A percentile compares a stretch with the other conserved stretches of the same genome.
Evolutionary conservation across 2,113 vertebrate genomes (phyloP).

Genomic region (Corythoichthys intestinalis): DNA sequence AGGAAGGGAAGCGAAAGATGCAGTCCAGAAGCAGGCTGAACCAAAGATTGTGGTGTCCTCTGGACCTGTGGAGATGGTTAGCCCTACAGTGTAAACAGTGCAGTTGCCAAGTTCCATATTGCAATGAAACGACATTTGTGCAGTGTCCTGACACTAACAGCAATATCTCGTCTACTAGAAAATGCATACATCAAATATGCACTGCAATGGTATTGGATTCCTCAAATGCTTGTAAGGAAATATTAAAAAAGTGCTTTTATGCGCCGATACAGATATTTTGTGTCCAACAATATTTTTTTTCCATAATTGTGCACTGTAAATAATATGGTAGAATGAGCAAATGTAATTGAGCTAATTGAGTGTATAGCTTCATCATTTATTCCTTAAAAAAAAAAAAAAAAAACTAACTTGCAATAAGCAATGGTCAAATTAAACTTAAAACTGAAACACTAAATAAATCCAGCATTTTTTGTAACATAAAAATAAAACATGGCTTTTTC

Average conservation of each 20-base stretch:
- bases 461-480: neutral
- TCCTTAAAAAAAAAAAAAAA: neutral
- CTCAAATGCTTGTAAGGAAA: slow-evolving; percentile 4
- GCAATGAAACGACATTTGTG: neutral
- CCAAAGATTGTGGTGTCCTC: slow-evolving; percentile 35
- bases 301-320: neutral
- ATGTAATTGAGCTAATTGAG: neutral
- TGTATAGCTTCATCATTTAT: neutral
- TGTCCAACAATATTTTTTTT: neutral
- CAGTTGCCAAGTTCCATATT: neutral
- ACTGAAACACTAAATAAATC: neutral
- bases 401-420: neutral
- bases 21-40: neutral
- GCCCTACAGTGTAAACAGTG: neutral
- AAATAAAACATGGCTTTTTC: neutral
- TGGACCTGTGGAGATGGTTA: slow-evolving; percentile 34
- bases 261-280: slow-evolving; percentile 12
- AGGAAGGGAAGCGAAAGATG: slow-evolving; percentile 33
- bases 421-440: neutral
- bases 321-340: neutral
- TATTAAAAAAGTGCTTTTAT: slow-evolving; percentile 15
- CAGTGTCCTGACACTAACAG: neutral
- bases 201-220: neutral
- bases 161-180: slow-evolving; percentile 9
- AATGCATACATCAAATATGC: neutral